phyloP scores from a whole-genome alignment of 37 sponge, comb jelly and placozoan species.

The Spongilla lacustris region DNA sequence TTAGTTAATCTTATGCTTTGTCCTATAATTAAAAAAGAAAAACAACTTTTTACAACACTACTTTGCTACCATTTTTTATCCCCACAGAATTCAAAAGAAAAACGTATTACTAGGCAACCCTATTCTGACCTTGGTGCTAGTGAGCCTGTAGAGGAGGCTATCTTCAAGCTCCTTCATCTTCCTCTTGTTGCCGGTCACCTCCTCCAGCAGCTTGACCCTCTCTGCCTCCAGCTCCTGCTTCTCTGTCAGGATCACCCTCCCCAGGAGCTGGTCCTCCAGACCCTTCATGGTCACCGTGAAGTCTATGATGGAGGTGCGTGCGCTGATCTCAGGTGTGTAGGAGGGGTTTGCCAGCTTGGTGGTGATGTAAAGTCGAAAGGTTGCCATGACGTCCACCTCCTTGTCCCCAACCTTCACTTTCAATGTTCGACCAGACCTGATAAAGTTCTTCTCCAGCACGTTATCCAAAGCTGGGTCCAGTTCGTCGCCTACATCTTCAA shows the following conservation, averaged over 20 bases:
- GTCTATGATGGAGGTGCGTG: constrained; percentile 95
- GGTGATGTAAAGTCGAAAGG: constrained; percentile 94
- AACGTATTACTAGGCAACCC: too few relatives aligned
- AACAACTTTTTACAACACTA: too few relatives aligned
- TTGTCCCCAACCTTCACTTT: constrained; percentile 99
- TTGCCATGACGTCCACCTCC: constrained; percentile 96
- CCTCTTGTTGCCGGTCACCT: constrained; percentile 94
- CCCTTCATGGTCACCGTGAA: constrained; percentile 99
- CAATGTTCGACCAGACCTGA: constrained; percentile 86
- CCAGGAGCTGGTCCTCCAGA: constrained; percentile 97
- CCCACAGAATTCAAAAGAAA: too few relatives aligned
- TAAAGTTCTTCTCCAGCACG: constrained; percentile 99
- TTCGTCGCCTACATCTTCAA: constrained; percentile 95
- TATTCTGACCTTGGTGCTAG: constrained; percentile 78
- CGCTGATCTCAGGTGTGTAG: constrained; percentile 98
- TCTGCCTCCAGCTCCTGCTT: constrained; percentile 97
- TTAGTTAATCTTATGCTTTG: too few relatives aligned
- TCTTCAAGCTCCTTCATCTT: constrained; percentile 99
- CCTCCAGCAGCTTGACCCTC: constrained; percentile 91
- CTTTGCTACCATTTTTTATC: too few relatives aligned
- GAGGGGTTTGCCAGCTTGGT: constrained; percentile 97
- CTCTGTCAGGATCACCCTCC: constrained; percentile 97
- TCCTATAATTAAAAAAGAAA: too few relatives aligned
- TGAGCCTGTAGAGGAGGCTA: constrained; percentile 93
- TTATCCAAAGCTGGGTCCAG: constrained; percentile 99